Conservation (phyloP, 2,113 vertebrate species). For the Noctilio leporinus region DNA sequence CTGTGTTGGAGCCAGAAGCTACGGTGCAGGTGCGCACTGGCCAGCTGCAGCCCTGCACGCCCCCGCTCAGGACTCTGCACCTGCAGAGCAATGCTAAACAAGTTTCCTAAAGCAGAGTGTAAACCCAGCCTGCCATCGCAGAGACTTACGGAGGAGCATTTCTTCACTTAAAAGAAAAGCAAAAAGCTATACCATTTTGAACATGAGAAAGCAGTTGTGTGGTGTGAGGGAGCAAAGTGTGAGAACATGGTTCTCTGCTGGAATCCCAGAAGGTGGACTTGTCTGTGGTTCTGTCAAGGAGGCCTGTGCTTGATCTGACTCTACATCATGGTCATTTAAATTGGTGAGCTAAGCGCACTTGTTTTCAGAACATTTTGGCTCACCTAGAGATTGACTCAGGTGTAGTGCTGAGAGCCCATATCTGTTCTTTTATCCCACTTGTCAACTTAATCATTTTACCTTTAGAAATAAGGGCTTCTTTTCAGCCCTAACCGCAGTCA, state of each 20-base stretch:
- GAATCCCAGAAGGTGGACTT: neutral
- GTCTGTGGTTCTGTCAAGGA: neutral
- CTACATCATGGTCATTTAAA: neutral
- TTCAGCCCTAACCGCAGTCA: neutral
- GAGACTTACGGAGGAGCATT: neutral
- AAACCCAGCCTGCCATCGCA: neutral
- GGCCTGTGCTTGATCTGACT: neutral
- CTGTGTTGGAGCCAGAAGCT: neutral
- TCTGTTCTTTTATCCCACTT: neutral
- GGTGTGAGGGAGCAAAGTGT: neutral
- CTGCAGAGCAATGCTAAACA: neutral
- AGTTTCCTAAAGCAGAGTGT: neutral
- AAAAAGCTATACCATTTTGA: neutral
- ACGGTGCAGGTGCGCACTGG: accelerated
- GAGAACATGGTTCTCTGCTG: accelerated
- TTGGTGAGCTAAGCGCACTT: too few species aligned
- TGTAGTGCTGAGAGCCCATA: neutral
- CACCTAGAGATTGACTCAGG: neutral
- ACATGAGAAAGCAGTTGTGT: neutral
- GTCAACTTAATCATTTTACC: neutral
- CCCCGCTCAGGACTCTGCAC: accelerated
- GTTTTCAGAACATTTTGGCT: neutral
- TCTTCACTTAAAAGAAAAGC: neutral
- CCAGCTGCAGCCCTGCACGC: neutral
- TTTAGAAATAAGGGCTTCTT: neutral